Base-by-base conservation (phyloP, 2,797 vertebrate species). In the Gastrophryne carolinensis region DNA sequence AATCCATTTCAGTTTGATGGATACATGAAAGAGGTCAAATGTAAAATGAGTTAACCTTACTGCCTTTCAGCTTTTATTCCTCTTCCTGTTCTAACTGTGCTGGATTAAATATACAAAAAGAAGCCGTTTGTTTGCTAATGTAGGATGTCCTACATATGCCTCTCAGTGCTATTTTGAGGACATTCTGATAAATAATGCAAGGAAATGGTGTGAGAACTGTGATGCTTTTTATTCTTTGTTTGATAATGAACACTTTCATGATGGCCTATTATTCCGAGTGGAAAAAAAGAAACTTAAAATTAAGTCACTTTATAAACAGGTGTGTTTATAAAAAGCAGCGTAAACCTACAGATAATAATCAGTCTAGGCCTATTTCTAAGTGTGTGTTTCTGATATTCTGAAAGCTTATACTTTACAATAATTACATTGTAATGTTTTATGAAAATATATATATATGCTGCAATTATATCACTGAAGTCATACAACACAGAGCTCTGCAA, bases 101-200 rank as follows among this genome's bases (percentile, higher is more conserved):
- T 37, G 39, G 49, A 70, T 65, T 64, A 71, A 54, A 71, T 39
- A 71, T 35, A 57, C 74, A 62, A 61, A 75, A 62, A 71, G 19
- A 56, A 76, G 71, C 53, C 64, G 68, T 68, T 64, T 77, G 74
- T 76, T 76, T 76, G 57, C 66, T 70, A 76, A 63, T 71, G 74
- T 71, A 77, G 50, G 66, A 41, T 77, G 74, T 60, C 74, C 74
- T 77, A 77, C 74, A 71, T 77, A 70, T 77, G 58, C 67, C 53
- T 62, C 60, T 64, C 58, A 64, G 66, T 57, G 58, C 67, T 71
- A 77, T 77, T 77, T 77, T 77, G 58, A 77, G 66, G 41, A 64
- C 15, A 24, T 57, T 41, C 49, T 63, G 37, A 77, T 77, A 77
- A 77, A 77, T 77, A 77, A 77, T 77, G 66, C 74, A 77, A 77